Evolutionary conservation across 2,113 vertebrate genomes (phyloP).

Genomic region (Acrocephalus arundinaceus): DNA sequence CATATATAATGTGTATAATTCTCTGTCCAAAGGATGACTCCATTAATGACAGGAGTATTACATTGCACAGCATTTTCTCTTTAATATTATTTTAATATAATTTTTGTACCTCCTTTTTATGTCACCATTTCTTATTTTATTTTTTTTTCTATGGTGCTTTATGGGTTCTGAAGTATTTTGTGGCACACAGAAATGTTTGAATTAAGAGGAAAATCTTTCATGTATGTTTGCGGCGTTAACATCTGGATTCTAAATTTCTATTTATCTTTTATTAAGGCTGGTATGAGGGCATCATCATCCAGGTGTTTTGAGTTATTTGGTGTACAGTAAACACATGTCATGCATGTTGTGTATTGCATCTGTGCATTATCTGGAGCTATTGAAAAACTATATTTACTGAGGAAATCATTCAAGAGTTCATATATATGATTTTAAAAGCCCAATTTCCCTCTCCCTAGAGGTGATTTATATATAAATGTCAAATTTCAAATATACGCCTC

Average conservation of each 20-base stretch:
- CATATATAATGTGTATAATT: background rate
- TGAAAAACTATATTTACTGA: background rate
- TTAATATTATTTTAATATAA: background rate
- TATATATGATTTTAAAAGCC: background rate
- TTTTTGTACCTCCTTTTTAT: background rate
- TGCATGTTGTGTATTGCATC: background rate
- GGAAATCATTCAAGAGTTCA: background rate
- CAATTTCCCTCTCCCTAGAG: background rate
- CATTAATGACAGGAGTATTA: background rate
- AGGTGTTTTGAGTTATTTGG: background rate
- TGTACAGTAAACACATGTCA: background rate
- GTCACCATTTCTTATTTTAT: background rate
- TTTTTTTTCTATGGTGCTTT: background rate
- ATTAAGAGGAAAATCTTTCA: background rate
- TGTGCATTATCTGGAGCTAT: background rate
- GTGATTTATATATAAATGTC: constrained; percentile 13
- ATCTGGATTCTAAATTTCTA: background rate
- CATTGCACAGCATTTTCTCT: background rate
- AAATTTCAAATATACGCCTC: background rate
- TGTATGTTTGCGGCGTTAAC: background rate
- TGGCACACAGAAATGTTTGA: background rate
- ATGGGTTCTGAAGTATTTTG: background rate
- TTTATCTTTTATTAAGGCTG: background rate
- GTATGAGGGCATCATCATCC: background rate
- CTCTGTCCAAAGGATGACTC: background rate